phyloP scores from a whole-genome alignment of 2,113 vertebrate species.

The Tachysurus vachellii region DNA sequence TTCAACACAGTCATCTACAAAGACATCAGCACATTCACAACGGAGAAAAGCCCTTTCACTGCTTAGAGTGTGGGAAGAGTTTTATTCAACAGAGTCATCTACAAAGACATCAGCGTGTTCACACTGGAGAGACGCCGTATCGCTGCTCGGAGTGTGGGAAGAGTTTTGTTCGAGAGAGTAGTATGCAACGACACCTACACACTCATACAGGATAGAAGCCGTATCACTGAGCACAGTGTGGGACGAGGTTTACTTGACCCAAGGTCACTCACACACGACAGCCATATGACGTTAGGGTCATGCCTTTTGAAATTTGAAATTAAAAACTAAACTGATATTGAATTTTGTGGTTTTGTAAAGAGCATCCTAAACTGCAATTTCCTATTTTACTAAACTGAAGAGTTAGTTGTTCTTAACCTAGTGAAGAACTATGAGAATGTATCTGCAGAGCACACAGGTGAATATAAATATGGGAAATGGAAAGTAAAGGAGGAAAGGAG shows the following conservation, averaged over 20 bases:
- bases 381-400: too few species aligned
- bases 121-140: not conserved
- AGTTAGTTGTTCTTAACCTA: too few species aligned
- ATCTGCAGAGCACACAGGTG: too few species aligned
- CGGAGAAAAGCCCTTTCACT: not conserved
- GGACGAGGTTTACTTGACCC: not conserved
- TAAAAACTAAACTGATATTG: too few species aligned
- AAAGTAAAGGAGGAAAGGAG: too few species aligned
- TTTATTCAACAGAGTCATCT: not conserved
- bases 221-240: not conserved
- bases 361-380: too few species aligned
- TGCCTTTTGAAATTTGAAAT: too few species aligned
- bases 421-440: too few species aligned
- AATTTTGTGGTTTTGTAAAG: too few species aligned
- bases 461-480: too few species aligned
- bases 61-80: not conserved
- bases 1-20: not conserved
- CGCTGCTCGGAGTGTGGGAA: not conserved
- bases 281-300: not conserved
- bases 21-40: not conserved
- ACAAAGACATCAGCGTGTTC: not conserved
- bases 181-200: not conserved
- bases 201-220: not conserved
- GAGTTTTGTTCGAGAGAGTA: not conserved
- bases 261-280: not conserved